Evolutionary conservation across 2,797 vertebrate genomes (phyloP).

Genomic region (Propithecus perrieri): DNA sequence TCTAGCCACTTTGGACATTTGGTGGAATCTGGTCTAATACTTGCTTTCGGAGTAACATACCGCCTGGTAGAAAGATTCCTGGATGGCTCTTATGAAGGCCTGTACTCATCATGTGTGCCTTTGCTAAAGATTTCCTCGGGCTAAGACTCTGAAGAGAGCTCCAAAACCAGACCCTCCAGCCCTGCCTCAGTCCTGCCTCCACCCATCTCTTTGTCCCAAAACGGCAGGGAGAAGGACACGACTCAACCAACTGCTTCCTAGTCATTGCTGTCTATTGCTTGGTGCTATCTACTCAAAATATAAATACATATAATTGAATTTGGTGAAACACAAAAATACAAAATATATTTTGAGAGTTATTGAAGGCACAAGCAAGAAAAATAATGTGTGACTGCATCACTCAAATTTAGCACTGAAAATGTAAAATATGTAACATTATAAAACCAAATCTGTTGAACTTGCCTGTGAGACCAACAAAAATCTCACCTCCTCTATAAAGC

Average conservation of each 20-base stretch:
- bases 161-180: not conserved
- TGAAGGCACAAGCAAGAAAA: not conserved
- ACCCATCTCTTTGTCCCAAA: not conserved
- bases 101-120: not conserved
- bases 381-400: not conserved
- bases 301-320: not conserved
- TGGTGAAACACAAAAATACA: not conserved
- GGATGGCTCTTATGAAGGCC: not conserved
- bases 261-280: not conserved
- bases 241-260: not conserved
- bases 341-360: not conserved
- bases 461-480: not conserved
- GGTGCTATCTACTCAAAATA: not conserved
- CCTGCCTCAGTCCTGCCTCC: not conserved
- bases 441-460: not conserved
- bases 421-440: not conserved
- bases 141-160: not conserved
- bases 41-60: not conserved
- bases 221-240: not conserved
- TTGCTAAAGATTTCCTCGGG: not conserved
- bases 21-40: not conserved
- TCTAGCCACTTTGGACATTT: not conserved
- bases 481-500: not conserved
- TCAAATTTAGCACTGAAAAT: not conserved
- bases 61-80: not conserved